Evolutionary conservation across 2,888 invertebrate genomes (phyloP).

Genomic region (Platycheirus albimanus): DNA sequence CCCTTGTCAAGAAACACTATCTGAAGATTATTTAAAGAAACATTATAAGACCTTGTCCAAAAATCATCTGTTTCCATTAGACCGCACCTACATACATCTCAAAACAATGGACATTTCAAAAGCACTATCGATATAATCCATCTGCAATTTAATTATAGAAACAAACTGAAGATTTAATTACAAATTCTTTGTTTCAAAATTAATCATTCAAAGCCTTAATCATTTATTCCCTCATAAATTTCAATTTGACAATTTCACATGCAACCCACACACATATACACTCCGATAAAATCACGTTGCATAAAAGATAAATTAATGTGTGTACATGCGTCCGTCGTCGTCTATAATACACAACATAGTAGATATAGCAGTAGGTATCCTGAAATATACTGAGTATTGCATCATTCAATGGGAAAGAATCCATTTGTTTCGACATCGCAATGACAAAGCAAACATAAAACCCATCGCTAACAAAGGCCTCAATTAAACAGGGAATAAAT

Average conservation of each 20-base stretch:
- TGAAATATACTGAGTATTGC: neutral
- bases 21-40: too few relatives aligned
- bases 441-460: slow-evolving; percentile 48
- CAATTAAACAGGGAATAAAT: slow-evolving; percentile 67
- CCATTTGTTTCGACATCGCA: slow-evolving; percentile 57
- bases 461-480: slow-evolving; percentile 41
- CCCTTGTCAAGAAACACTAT: too few relatives aligned
- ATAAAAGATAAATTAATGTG: slow-evolving; percentile 48
- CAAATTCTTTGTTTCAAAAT: slow-evolving; percentile 29
- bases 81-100: too few relatives aligned
- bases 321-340: neutral
- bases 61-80: too few relatives aligned
- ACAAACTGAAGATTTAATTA: slow-evolving; percentile 18
- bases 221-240: slow-evolving; percentile 40
- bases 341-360: neutral
- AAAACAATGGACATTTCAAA: too few relatives aligned
- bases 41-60: too few relatives aligned
- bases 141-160: slow-evolving; percentile 19
- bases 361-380: too few relatives aligned
- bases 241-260: slow-evolving; percentile 11
- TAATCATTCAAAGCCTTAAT: slow-evolving; percentile 40
- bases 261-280: neutral
- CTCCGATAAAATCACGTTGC: slow-evolving; percentile 21
- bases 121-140: slow-evolving; percentile 11
- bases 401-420: slow-evolving; percentile 37